These are phyloP conservation scores for Anthopleura xanthogrammica DNA, from an alignment of 92 coral and sea anemone genomes.

Conservation along the genomic window DNA sequence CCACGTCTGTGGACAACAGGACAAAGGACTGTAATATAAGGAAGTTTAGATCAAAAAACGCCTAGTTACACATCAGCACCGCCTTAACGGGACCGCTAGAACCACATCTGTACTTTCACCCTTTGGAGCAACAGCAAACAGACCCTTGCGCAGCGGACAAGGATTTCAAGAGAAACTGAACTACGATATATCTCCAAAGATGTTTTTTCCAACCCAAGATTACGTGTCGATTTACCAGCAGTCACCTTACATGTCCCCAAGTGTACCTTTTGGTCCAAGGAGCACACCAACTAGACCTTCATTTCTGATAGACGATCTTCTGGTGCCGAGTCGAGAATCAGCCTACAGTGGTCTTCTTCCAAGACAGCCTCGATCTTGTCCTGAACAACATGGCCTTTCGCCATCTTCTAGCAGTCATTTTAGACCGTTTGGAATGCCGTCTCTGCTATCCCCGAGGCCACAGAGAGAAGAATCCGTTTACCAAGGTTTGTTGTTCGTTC, in stretches of 20 bases:
- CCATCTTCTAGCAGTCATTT: constrained; percentile 25
- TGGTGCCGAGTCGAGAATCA: constrained; percentile 46
- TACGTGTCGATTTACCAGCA: constrained; percentile 52
- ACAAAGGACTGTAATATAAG: constrained; percentile 43
- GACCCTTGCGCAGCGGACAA: not conserved
- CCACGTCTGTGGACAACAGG: constrained; percentile 42
- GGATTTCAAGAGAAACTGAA: not conserved
- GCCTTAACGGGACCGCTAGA: constrained; percentile 13
- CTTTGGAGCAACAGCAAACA: not conserved
- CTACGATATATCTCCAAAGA: not conserved
- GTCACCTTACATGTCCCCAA: constrained; percentile 34
- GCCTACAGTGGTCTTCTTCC: constrained; percentile 44
- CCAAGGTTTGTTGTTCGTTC: constrained; percentile 26
- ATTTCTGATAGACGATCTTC: constrained; percentile 46
- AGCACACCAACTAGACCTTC: constrained; percentile 53
- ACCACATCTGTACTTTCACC: constrained; percentile 9
- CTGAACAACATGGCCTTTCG: constrained; percentile 24
- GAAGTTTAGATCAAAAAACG: constrained; percentile 13
- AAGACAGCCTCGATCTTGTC: constrained; percentile 46
- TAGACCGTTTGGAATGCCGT: constrained; percentile 31
- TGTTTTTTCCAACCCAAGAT: constrained; percentile 65
- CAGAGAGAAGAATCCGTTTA: constrained; percentile 21
- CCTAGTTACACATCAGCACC: constrained; percentile 19
- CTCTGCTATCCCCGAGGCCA: constrained; percentile 28
- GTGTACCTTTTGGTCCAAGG: constrained; percentile 35